Conservation (phyloP, 23 tunicate genomes). For the Diplosoma virens region DNA sequence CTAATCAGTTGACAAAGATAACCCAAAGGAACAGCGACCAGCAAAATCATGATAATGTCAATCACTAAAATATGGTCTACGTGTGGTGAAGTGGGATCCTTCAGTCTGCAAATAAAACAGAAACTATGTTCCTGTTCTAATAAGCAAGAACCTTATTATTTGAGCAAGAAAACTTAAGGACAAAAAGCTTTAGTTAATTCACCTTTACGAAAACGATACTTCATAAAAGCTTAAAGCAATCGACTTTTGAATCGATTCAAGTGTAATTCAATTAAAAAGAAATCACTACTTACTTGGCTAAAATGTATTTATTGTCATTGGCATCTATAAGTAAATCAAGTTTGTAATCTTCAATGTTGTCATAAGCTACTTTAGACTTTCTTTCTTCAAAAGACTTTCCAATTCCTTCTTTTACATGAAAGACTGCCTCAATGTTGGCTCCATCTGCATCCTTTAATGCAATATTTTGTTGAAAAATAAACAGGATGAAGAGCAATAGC, state of each 20-base stretch:
- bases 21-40: conserved; percentile 61
- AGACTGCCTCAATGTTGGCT: conserved; percentile 87
- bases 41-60: conserved; percentile 54
- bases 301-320: conserved; percentile 72
- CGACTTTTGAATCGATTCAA: too few species aligned
- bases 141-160: too few species aligned
- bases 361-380: conserved; percentile 7
- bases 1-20: conserved; percentile 54
- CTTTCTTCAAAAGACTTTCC: not conserved
- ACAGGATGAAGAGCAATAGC: not conserved
- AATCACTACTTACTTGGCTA: conserved; percentile 53
- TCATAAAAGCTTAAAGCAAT: too few species aligned
- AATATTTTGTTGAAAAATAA: not conserved
- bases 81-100: conserved; percentile 75
- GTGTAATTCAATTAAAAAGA: too few species aligned
- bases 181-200: too few species aligned
- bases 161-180: too few species aligned
- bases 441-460: conserved; percentile 26
- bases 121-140: too few species aligned
- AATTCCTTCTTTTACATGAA: conserved; percentile 71
- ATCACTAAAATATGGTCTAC: conserved; percentile 79
- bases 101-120: conserved; percentile 23
- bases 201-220: too few species aligned
- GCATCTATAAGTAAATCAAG: conserved; percentile 77
- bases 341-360: conserved; percentile 38